phyloP scores from a whole-genome alignment of 2,113 vertebrate genomes.

The Desmodus rotundus region DNA sequence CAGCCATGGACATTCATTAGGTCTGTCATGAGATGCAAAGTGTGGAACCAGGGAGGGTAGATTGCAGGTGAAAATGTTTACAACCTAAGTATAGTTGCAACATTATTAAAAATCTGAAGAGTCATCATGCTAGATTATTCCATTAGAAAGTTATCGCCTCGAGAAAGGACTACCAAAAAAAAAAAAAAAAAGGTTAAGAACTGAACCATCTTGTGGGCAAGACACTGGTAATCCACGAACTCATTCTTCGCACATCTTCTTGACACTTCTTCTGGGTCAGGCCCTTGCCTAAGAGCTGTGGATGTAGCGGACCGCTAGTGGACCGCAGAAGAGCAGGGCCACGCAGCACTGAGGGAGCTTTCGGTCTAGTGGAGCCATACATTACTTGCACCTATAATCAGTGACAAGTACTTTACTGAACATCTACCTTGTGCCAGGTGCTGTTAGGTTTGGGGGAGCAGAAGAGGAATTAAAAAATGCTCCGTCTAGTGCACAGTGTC shows the following conservation, averaged over 20 bases:
- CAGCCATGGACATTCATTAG: not conserved
- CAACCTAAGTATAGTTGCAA: not conserved
- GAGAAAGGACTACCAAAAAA: not conserved
- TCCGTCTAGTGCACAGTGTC: not conserved
- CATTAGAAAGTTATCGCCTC: not conserved
- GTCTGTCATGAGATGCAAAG: not conserved
- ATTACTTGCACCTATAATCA: not conserved
- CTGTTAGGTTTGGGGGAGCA: not conserved
- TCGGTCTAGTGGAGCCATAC: not conserved
- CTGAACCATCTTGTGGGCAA: not conserved
- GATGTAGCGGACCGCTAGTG: not conserved
- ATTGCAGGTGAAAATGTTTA: not conserved
- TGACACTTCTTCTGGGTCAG: not conserved
- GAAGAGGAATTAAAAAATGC: not conserved
- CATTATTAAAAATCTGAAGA: not conserved
- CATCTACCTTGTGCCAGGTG: not conserved
- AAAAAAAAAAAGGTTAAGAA: not conserved
- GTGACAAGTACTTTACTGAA: not conserved
- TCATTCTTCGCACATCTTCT: not conserved
- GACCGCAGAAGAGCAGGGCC: not conserved
- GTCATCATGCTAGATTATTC: not conserved
- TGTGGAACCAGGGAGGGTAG: not conserved
- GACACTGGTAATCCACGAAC: not conserved
- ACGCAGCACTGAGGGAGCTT: not conserved
- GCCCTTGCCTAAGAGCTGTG: not conserved